Conservation (phyloP, 2,113 vertebrate genomes). For the Terrapene triunguis region DNA sequence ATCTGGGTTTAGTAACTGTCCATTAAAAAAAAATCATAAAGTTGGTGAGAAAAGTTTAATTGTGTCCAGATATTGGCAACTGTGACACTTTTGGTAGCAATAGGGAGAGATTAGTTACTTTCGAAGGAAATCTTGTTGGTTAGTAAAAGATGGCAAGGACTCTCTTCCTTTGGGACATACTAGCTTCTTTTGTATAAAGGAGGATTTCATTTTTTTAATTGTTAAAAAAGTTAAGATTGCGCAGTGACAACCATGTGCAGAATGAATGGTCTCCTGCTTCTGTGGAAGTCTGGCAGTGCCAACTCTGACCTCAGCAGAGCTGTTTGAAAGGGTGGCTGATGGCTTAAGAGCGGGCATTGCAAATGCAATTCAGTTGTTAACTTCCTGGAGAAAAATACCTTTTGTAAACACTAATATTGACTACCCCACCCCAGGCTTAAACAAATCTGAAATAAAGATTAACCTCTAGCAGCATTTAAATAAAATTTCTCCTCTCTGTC, state of each 20-base stretch:
- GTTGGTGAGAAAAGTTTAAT: background rate
- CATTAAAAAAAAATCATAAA: background rate
- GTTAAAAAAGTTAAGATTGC: background rate
- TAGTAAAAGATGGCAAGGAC: background rate
- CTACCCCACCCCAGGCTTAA: background rate
- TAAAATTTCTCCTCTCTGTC: background rate
- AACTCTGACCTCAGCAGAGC: background rate
- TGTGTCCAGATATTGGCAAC: background rate
- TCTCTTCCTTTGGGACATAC: background rate
- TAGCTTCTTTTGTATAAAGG: background rate
- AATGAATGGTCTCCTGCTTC: background rate
- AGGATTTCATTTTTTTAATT: slow-evolving; percentile 2
- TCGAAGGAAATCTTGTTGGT: background rate
- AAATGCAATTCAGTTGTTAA: background rate
- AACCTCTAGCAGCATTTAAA: background rate
- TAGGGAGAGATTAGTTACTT: background rate
- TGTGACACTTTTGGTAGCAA: background rate
- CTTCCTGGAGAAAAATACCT: background rate
- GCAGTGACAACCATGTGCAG: background rate
- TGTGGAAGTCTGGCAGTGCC: background rate
- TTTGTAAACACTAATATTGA: background rate
- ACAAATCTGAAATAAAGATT: background rate
- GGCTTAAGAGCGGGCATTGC: background rate
- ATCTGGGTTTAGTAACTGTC: background rate
- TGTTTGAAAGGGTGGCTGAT: background rate